Percentiles rank a stretch among this genome's conserved stretches.
Evolutionary conservation across 30 jellyfish, hydroid and myxozoan genomes (phyloP).

Genomic region (Phacellophora camtschatica): DNA sequence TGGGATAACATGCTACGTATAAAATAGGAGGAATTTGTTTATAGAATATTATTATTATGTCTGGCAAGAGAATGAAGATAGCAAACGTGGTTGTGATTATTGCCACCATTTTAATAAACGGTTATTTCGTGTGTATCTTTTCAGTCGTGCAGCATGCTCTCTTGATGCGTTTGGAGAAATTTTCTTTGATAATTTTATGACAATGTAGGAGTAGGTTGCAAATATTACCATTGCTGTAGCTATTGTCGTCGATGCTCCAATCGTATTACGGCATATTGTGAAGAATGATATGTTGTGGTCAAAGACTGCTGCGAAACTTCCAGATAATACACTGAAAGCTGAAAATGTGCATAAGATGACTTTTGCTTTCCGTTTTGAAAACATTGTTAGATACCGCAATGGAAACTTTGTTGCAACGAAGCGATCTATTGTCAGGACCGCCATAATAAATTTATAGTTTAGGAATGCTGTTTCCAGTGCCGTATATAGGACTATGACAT

Average conservation of each 20-base stretch:
- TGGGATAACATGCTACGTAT: no score
- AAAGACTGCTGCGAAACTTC: not conserved
- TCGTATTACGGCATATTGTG: not conserved
- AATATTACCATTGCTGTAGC: not conserved
- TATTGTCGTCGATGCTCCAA: not conserved
- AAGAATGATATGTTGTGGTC: not conserved
- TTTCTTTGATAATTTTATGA: not conserved
- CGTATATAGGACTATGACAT: no score
- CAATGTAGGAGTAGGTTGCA: not conserved
- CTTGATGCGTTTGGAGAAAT: not conserved
- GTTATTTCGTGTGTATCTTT: not conserved
- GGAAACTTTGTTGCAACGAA: not conserved
- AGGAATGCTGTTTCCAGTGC: not conserved
- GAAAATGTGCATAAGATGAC: not conserved
- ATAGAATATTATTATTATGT: no score
- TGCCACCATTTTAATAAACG: not conserved
- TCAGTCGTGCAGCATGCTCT: not conserved
- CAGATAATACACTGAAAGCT: not conserved
- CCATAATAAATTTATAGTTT: not conserved
- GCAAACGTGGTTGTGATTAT: not conserved
- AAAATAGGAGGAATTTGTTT: no score
- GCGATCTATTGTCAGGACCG: not conserved
- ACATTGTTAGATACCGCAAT: not conserved
- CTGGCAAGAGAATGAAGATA: not conserved
- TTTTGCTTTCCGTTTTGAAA: not conserved